Evolutionary conservation across 2,797 vertebrate genomes (phyloP).

Genomic region (Melanogrammus aeglefinus): DNA sequence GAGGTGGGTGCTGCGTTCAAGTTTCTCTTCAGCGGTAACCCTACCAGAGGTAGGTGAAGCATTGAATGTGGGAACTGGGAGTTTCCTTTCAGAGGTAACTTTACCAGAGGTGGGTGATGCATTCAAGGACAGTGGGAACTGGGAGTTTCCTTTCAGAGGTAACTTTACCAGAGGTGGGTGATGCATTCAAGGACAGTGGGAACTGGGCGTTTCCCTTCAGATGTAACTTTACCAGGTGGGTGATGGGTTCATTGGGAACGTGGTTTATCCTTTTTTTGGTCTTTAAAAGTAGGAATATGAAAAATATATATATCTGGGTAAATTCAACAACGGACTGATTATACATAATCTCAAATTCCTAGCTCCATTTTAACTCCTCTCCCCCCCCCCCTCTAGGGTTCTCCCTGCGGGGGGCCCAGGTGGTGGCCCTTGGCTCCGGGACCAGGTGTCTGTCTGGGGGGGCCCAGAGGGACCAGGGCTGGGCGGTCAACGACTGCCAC

Average conservation of each 20-base stretch:
- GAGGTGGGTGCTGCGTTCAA: conserved; percentile 74
- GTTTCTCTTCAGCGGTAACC: not conserved
- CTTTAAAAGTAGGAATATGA: no score
- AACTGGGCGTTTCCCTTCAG: no score
- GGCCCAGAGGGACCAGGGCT: conserved; percentile 69
- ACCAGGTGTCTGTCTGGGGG: conserved; percentile 84
- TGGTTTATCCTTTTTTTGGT: no score
- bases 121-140: not conserved
- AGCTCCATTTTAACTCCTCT: not conserved
- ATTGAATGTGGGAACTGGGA: not conserved
- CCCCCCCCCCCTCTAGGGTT: conserved; percentile 67
- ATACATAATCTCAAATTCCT: not conserved
- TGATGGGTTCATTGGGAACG: not conserved
- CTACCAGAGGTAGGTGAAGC: conserved; percentile 81
- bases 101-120: conserved; percentile 36
- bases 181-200: not conserved
- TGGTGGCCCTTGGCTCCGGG: conserved; percentile 84
- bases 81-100: not conserved
- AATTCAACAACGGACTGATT: not conserved
- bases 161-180: no score
- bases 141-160: no score
- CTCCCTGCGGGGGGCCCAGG: conserved; percentile 81
- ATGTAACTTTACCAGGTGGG: no score
- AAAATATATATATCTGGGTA: no score
- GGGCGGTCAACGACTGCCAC: conserved; percentile 81